phyloP scores from a whole-genome alignment of 2,888 invertebrate genomes.

The Sinodicranocentrus sp. region DNA sequence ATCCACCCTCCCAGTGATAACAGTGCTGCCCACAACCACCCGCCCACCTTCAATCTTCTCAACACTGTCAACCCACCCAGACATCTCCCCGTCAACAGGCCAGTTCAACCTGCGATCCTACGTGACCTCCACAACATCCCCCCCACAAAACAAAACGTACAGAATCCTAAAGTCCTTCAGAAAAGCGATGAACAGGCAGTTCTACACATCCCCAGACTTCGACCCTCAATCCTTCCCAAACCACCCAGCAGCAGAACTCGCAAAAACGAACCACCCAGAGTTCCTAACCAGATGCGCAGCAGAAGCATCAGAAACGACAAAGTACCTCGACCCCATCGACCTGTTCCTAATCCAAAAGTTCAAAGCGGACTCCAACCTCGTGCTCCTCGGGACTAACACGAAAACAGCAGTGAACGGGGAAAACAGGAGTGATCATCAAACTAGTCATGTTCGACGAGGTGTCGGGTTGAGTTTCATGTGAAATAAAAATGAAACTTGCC shows the following conservation, averaged over 20 bases:
- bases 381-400: conserved; percentile 11
- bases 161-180: conserved; percentile 13
- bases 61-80: conserved; percentile 37
- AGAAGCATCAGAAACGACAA: conserved; percentile 12
- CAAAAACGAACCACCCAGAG: conserved; percentile 12
- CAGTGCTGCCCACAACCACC: conserved; percentile 20
- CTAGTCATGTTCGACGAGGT: neutral
- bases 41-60: neutral
- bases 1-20: conserved; percentile 85
- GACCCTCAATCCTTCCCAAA: neutral
- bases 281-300: conserved; percentile 9
- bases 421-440: too few relatives aligned
- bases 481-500: too few relatives aligned
- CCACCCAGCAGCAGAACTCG: conserved; percentile 1
- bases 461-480: conserved; percentile 8
- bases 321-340: neutral
- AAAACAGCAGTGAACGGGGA: too few relatives aligned
- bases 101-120: conserved; percentile 32
- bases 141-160: neutral
- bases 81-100: conserved; percentile 19
- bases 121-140: neutral
- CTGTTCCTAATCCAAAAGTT: neutral
- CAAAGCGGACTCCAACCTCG: conserved; percentile 14
- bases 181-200: conserved; percentile 34
- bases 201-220: neutral